Base-by-base conservation (phyloP, 2,888 invertebrate species). In the Idaea aversata region DNA sequence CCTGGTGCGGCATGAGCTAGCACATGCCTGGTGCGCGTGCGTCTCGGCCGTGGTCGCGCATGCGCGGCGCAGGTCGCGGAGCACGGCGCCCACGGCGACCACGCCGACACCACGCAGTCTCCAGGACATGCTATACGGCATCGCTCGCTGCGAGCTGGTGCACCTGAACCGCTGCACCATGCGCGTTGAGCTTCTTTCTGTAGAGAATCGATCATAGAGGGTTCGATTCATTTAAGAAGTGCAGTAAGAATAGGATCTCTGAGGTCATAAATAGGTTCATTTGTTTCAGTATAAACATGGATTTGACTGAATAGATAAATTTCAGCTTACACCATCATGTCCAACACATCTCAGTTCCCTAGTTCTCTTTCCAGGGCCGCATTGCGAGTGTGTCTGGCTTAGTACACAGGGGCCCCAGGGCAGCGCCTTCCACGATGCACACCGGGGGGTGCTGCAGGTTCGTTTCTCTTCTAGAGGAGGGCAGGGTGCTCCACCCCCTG, bases 101-200 rank as follows among this genome's bases (percentile, higher is more conserved):
- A 95, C 0, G 94, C 87, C 0, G 95, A 94, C 63, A 95, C 93
- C 36, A 95, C 95, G 81, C 95, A 95, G 88, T 95, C 95, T n/a
- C 94, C 93, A 0, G 95, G 94, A 80, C 95, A 95, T 2, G 95
- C 95, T 71, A 95, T 93, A 71, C 94, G 93, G 77, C 95, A 95
- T 6, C 94, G 90, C 77, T 94, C 94, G 57, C 86, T 91, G 59
- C 90, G 88, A 0, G 90, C 84, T 0, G 94, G 94, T 0, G 91
- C 85, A 0, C 91, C 88, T 0, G 87, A 85, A 1, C 91, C 89
- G 59, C 88, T 87, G 77, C 94, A 94, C 89, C 93, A 93, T 0
- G 91, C 93, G 10, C 93, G 90, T 36, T 91, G 91, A 0, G 93
- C 93, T 67, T 93, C 92, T 64, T 91, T 93, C 94, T 94, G 73